A percentile compares a stretch with the other conserved stretches of the same genome.
Evolutionary conservation across 1,140 invertebrate genomes (phyloP).

Genomic region (Psix sp.): DNA sequence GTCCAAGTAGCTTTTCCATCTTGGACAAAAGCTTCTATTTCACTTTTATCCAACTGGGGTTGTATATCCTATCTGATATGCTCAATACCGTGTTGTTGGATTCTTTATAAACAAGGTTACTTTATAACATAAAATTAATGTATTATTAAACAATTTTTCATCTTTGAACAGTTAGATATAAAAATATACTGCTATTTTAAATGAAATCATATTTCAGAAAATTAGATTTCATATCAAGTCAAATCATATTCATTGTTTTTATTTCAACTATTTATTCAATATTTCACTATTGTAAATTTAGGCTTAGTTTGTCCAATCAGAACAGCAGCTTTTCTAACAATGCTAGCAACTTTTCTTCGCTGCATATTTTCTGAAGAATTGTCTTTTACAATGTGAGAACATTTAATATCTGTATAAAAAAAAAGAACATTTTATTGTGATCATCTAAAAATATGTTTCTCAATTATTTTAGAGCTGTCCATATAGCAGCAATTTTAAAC

Average conservation of each 20-base stretch:
- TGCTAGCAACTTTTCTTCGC: constrained; percentile 60
- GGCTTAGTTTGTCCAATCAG: constrained; percentile 57
- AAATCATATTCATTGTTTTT: not conserved
- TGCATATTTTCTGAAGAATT: constrained; percentile 59
- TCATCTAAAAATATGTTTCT: constrained; percentile 8
- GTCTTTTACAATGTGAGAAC: constrained; percentile 59
- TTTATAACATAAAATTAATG: no score
- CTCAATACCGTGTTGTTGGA: constrained; percentile 74
- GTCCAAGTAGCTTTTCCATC: constrained; percentile 73
- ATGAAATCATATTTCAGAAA: no score
- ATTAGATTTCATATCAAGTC: not conserved
- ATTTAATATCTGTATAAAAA: not conserved
- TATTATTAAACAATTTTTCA: no score
- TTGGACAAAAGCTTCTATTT: constrained; percentile 75
- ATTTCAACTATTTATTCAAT: no score
- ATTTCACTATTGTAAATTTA: constrained; percentile 16
- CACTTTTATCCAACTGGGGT: constrained; percentile 77
- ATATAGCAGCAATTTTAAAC: constrained; percentile 68
- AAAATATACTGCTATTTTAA: no score
- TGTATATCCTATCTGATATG: constrained; percentile 75
- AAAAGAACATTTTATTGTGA: no score
- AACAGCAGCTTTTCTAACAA: constrained; percentile 59
- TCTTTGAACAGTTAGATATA: no score
- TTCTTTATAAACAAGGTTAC: constrained; percentile 69
- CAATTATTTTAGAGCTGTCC: constrained; percentile 60